Percentiles rank a stretch among this genome's conserved stretches.
Evolutionary conservation across 1,140 invertebrate genomes (phyloP).

Genomic region (Scaptodrosophila lebanonensis): DNA sequence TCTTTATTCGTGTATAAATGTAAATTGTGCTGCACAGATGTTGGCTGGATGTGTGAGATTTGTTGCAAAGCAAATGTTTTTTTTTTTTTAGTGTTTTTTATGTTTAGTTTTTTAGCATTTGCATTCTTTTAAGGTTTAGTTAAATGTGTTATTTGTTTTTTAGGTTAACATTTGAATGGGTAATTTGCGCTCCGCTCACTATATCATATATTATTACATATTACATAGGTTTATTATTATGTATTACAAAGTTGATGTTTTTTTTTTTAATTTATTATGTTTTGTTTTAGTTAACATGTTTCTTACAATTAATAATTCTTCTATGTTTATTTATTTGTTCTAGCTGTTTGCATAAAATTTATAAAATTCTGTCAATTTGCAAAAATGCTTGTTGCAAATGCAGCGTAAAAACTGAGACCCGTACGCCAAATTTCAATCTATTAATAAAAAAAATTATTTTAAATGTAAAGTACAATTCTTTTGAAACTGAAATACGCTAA

Average conservation of each 20-base stretch:
- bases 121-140: constrained; percentile 49
- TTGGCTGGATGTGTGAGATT: constrained; percentile 57
- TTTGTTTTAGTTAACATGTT: constrained; percentile 59
- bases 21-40: constrained; percentile 21
- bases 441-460: no score
- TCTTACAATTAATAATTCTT: constrained; percentile 62
- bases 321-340: constrained; percentile 33
- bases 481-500: no score
- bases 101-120: constrained; percentile 20
- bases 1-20: constrained; percentile 33
- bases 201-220: constrained; percentile 36
- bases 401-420: constrained; percentile 37
- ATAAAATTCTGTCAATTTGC: constrained; percentile 31
- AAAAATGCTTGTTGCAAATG: constrained; percentile 33
- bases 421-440: no score
- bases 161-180: constrained; percentile 68
- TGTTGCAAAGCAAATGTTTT: constrained; percentile 24
- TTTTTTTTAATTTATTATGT: constrained; percentile 31
- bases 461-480: no score
- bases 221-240: constrained; percentile 20
- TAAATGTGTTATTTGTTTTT: constrained; percentile 71
- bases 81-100: constrained; percentile 20
- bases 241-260: constrained; percentile 52
- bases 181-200: constrained; percentile 42
- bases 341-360: constrained; percentile 30